These are phyloP conservation scores for Ptychodera flava DNA, from an alignment of 35 echinoderm and acorn worm genomes.

Conservation along the genomic window DNA sequence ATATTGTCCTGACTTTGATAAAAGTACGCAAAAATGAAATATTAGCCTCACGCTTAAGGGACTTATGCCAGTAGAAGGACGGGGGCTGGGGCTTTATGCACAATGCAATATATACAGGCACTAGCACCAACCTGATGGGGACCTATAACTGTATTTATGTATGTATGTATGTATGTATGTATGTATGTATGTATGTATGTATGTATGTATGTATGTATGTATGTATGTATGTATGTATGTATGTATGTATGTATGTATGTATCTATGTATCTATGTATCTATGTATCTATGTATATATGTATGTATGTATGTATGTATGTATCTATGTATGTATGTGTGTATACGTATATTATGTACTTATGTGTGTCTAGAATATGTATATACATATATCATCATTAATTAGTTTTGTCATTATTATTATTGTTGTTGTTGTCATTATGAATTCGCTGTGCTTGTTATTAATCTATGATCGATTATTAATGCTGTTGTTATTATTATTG, in stretches of 20 bases:
- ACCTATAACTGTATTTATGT: not conserved
- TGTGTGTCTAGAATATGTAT: too few species aligned
- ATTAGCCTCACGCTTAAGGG: not conserved
- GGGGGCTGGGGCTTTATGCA: not conserved
- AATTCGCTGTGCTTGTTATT: too few species aligned
- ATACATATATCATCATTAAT: too few species aligned
- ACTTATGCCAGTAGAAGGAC: not conserved
- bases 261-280: not conserved
- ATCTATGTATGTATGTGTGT: not conserved
- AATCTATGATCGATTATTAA: too few species aligned
- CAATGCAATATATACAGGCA: not conserved
- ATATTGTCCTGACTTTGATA: too few species aligned
- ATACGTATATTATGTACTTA: not conserved
- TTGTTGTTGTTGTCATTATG: too few species aligned
- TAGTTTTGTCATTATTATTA: too few species aligned
- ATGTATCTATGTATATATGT: not conserved
- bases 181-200: not conserved
- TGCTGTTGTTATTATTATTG: too few species aligned
- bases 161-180: not conserved
- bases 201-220: constrained; percentile 2
- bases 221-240: constrained; percentile 2
- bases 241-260: not conserved
- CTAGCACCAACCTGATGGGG: not conserved
- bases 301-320: not conserved
- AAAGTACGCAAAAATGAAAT: not conserved